Evolutionary conservation across 2,797 vertebrate genomes (phyloP).

Genomic region (Chrysolophus pictus): DNA sequence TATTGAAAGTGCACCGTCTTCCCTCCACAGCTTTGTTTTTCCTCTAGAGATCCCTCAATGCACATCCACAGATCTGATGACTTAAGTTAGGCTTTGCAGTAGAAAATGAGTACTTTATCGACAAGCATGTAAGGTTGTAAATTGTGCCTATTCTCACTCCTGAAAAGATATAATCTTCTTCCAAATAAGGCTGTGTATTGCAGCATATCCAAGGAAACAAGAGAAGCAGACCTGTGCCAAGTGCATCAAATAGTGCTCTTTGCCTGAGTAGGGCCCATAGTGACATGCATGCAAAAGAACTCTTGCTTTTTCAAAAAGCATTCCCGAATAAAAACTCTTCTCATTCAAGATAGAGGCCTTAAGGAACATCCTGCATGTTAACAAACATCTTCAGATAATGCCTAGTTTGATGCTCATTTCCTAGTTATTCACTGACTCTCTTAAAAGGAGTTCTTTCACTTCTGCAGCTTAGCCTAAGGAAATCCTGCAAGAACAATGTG

Average conservation of each 20-base stretch:
- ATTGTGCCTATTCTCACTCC: neutral
- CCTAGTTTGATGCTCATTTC: conserved; percentile 82
- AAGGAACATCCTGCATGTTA: conserved; percentile 80
- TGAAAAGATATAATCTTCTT: neutral
- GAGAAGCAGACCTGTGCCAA: conserved; percentile 22
- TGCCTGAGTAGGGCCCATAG: conserved; percentile 44
- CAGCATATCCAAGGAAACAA: conserved; percentile 18
- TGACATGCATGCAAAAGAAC: conserved; percentile 74
- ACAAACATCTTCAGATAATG: conserved; percentile 83
- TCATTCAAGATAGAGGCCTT: conserved; percentile 77
- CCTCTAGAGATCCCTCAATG: neutral
- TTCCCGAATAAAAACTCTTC: conserved; percentile 78
- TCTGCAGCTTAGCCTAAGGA: conserved; percentile 80
- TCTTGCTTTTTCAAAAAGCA: conserved; percentile 68
- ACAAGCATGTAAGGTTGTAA: neutral
- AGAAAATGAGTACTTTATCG: neutral
- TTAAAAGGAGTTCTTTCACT: conserved; percentile 83
- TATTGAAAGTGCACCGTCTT: neutral
- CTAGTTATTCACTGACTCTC: conserved; percentile 78
- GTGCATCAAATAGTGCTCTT: conserved; percentile 38
- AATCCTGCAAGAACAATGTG: conserved; percentile 79
- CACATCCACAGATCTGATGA: neutral
- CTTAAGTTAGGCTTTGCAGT: neutral
- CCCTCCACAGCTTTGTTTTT: neutral
- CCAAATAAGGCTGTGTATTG: neutral